Conservation (phyloP, 35 echinoderm and acorn worm genomes). For the Lytechinus variegatus region DNA sequence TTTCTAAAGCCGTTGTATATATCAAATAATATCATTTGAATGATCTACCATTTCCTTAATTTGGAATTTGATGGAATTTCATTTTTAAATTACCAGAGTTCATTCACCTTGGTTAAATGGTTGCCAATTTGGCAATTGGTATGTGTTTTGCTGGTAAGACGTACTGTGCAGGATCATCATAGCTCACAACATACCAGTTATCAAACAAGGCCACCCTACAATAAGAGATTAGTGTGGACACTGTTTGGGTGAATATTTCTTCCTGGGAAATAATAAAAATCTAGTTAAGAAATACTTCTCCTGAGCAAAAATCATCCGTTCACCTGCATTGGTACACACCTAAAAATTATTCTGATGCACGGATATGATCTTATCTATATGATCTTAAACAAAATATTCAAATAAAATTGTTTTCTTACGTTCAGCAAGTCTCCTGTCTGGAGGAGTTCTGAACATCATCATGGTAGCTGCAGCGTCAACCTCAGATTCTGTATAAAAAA, state of each 20-base stretch:
- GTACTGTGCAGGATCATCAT: too few species aligned
- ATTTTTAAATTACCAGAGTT: neutral
- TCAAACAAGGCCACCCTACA: too few species aligned
- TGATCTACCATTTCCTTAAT: neutral
- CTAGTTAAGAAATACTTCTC: too few species aligned
- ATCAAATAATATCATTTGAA: neutral
- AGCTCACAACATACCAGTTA: too few species aligned
- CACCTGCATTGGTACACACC: too few species aligned
- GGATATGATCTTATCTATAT: too few species aligned
- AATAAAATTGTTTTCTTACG: conserved; percentile 43
- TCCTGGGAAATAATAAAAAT: too few species aligned
- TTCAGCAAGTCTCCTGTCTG: conserved; percentile 83
- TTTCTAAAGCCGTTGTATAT: neutral
- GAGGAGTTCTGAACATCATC: conserved; percentile 97
- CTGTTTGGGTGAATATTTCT: too few species aligned
- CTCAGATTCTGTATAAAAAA: conserved; percentile 65
- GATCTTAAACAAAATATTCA: too few species aligned
- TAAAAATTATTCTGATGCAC: too few species aligned
- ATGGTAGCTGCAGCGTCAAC: conserved; percentile 99
- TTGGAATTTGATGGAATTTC: neutral
- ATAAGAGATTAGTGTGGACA: too few species aligned
- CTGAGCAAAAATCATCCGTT: too few species aligned
- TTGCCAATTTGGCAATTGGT: neutral
- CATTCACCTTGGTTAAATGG: neutral
- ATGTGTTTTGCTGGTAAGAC: neutral